A percentile compares a stretch with the other conserved stretches of the same genome.
Conservation (phyloP, 2,797 vertebrate genomes). For the Petrocephalus sullivani region DNA sequence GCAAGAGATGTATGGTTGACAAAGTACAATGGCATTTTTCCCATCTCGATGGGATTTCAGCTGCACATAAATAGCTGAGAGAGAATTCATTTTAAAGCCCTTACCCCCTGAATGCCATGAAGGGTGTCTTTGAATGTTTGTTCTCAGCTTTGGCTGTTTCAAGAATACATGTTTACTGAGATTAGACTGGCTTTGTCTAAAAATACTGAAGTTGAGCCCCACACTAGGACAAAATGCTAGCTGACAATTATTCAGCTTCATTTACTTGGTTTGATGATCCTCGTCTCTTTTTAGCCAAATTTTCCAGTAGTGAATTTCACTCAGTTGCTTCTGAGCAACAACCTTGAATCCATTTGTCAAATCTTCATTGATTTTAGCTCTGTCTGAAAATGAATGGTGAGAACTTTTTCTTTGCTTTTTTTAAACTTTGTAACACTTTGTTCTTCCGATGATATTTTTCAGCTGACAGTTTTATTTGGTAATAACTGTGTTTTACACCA, state of each 20-base stretch:
- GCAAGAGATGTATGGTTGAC: neutral
- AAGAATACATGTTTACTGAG: slow-evolving; percentile 22
- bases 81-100: slow-evolving; percentile 15
- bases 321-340: slow-evolving; percentile 28
- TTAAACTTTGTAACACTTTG: slow-evolving; percentile 49
- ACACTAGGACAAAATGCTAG: slow-evolving; percentile 18
- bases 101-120: neutral
- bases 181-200: slow-evolving; percentile 28
- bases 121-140: neutral
- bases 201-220: slow-evolving; percentile 21
- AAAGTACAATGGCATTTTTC: neutral
- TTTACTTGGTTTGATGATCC: slow-evolving; percentile 23
- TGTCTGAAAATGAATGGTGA: slow-evolving; percentile 55
- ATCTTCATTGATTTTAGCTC: slow-evolving; percentile 45
- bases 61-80: slow-evolving; percentile 11
- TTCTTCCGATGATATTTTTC: slow-evolving; percentile 53
- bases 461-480: slow-evolving; percentile 71
- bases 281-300: slow-evolving; percentile 24
- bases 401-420: slow-evolving; percentile 33
- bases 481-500: slow-evolving; percentile 54
- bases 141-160: neutral
- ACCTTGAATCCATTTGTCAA: slow-evolving; percentile 36
- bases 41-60: neutral
- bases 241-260: slow-evolving; percentile 7
- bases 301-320: slow-evolving; percentile 18